Evolutionary conservation across 2,797 vertebrate species (phyloP).

Genomic region (Hephaestus fuliginosus): DNA sequence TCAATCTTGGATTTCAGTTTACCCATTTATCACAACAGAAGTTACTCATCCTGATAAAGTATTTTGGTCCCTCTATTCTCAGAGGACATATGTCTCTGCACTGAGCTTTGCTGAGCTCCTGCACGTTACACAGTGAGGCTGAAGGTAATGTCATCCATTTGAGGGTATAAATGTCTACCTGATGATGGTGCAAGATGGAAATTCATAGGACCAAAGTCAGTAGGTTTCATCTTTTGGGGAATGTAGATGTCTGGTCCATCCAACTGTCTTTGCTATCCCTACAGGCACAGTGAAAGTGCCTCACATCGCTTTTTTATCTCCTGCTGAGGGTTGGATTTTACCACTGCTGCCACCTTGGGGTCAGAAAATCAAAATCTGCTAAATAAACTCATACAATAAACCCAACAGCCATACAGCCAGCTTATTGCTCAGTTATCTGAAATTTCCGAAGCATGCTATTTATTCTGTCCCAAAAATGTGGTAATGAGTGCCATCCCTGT

Average conservation of each 20-base stretch:
- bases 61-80: too few relatives aligned
- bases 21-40: too few relatives aligned
- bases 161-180: too few relatives aligned
- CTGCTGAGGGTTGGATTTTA: neutral
- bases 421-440: neutral
- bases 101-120: too few relatives aligned
- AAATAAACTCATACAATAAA: too few relatives aligned
- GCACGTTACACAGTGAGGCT: too few relatives aligned
- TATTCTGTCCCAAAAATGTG: neutral
- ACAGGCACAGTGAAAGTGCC: neutral
- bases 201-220: neutral
- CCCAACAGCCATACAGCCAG: neutral
- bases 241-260: neutral
- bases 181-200: neutral
- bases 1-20: too few relatives aligned
- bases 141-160: too few relatives aligned
- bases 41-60: too few relatives aligned
- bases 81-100: too few relatives aligned
- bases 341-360: neutral
- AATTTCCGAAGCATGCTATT: neutral
- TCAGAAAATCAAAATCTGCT: too few relatives aligned
- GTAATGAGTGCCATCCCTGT: slow-evolving; percentile 25
- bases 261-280: neutral
- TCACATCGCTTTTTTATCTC: too few relatives aligned
- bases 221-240: neutral